Percentiles rank a stretch among this genome's conserved stretches.
Conservation (phyloP, 2,888 invertebrate species). For the Galerucella calmariensis region DNA sequence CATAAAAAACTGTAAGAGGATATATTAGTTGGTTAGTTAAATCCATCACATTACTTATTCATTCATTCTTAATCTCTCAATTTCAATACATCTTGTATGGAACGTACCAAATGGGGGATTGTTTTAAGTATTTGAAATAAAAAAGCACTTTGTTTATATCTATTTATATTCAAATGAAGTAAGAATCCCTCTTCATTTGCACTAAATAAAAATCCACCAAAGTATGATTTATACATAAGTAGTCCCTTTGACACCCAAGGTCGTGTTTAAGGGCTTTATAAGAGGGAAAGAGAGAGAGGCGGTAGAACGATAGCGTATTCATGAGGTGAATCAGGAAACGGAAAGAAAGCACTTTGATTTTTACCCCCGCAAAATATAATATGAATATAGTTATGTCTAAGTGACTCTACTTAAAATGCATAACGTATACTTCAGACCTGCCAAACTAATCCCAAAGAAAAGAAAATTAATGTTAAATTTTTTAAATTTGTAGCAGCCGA, state of each 20-base stretch:
- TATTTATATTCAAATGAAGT: constrained; percentile 52
- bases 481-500: constrained; percentile 30
- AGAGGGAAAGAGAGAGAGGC: constrained; percentile 54
- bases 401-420: constrained; percentile 65
- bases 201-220: constrained; percentile 55
- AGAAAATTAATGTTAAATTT: constrained; percentile 55
- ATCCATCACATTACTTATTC: not conserved
- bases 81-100: not conserved
- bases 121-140: constrained; percentile 34
- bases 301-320: constrained; percentile 58
- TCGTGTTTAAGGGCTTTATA: constrained; percentile 58
- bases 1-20: not conserved
- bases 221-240: constrained; percentile 59
- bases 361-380: constrained; percentile 62
- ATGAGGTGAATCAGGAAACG: constrained; percentile 59
- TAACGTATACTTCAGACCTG: constrained; percentile 59
- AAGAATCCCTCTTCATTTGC: constrained; percentile 51
- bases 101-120: constrained; percentile 1
- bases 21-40: not conserved
- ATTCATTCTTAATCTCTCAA: not conserved
- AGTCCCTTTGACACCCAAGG: constrained; percentile 57
- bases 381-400: constrained; percentile 63
- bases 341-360: constrained; percentile 63
- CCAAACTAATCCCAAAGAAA: constrained; percentile 59
- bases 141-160: constrained; percentile 44